These are phyloP conservation scores for Streptopelia turtur DNA, from an alignment of 2,797 vertebrate genomes.

Conservation along the genomic window DNA sequence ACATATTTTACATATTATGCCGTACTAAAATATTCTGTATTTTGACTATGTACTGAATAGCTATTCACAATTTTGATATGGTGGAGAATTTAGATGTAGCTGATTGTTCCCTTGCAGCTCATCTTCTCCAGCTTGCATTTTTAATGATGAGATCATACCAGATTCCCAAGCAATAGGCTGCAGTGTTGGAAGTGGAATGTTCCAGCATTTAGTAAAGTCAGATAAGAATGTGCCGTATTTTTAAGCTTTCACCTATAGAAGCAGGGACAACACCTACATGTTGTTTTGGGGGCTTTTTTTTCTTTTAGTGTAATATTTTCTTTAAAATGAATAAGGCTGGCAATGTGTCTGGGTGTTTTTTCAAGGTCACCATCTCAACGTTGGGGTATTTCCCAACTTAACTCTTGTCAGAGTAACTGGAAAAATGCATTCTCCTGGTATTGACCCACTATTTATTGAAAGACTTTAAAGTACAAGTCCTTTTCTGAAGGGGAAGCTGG, in stretches of 20 bases:
- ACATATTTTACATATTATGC: not conserved
- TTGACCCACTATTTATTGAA: not conserved
- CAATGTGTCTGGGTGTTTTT: not conserved
- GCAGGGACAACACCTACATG: not conserved
- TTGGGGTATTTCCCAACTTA: not conserved
- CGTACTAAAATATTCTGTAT: not conserved
- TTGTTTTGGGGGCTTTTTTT: not conserved
- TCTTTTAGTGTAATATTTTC: not conserved
- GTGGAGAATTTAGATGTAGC: not conserved
- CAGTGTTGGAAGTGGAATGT: not conserved
- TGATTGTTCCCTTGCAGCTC: not conserved
- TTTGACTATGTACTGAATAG: not conserved
- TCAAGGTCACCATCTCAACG: not conserved
- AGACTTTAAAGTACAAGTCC: not conserved
- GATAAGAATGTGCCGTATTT: not conserved
- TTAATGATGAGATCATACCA: not conserved
- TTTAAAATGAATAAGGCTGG: not conserved
- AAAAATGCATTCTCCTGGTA: not conserved
- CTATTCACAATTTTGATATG: not conserved
- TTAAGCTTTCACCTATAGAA: not conserved
- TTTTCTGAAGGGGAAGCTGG: not conserved
- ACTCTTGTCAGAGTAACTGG: not conserved
- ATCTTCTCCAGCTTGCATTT: not conserved
- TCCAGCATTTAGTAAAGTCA: not conserved
- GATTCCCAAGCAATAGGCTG: not conserved